These are phyloP conservation scores for Austrolebias charrua DNA, from an alignment of 2,797 vertebrate species.

Conservation along the genomic window DNA sequence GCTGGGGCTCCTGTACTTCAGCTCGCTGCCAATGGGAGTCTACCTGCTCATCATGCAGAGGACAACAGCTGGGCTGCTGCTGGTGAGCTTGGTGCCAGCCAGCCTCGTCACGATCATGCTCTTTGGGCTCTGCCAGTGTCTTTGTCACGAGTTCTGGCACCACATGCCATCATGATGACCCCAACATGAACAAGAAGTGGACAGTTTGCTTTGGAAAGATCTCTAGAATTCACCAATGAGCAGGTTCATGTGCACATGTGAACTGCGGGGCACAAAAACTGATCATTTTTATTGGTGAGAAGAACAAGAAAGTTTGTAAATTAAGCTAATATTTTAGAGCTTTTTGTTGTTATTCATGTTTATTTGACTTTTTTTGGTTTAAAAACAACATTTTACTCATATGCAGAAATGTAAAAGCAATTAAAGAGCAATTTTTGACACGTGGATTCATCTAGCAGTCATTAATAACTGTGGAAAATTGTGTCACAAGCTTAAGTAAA, in stretches of 20 bases:
- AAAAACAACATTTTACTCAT: conserved; percentile 3
- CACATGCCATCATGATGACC: conserved; percentile 82
- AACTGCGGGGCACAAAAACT: neutral
- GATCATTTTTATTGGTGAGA: conserved; percentile 12
- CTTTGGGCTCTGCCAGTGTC: conserved; percentile 93
- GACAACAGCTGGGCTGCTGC: conserved; percentile 87
- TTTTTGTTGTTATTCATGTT: conserved; percentile 32
- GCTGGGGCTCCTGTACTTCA: conserved; percentile 92
- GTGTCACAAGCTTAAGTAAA: neutral
- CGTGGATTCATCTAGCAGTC: neutral
- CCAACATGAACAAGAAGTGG: neutral
- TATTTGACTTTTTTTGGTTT: conserved; percentile 23
- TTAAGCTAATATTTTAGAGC: conserved; percentile 6
- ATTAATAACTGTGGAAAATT: neutral
- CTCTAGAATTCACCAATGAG: conserved; percentile 37
- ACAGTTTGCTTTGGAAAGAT: conserved; percentile 31
- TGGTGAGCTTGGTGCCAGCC: conserved; percentile 93
- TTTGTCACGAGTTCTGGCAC: conserved; percentile 92
- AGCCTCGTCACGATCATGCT: conserved; percentile 91
- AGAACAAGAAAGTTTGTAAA: conserved; percentile 10
- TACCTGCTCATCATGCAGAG: conserved; percentile 95
- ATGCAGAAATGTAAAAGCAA: conserved; percentile 7
- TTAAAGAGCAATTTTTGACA: neutral
- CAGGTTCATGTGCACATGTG: conserved; percentile 32
- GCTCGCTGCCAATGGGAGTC: conserved; percentile 93